phyloP scores from a whole-genome alignment of 2,797 vertebrate genomes.

The Meda fulgida region DNA sequence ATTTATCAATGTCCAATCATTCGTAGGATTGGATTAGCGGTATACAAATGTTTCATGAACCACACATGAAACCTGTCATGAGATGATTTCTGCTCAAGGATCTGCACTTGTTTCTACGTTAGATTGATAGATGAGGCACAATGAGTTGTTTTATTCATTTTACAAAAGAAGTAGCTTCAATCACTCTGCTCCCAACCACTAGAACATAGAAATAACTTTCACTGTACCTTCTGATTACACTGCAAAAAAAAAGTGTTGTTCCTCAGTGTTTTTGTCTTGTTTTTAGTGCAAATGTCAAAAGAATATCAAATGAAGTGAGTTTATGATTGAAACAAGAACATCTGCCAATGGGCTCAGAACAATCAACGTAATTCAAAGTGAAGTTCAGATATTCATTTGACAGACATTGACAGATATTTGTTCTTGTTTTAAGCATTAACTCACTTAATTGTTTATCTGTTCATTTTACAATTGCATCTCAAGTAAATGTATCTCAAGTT shows the following conservation, averaged over 20 bases:
- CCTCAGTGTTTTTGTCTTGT: not conserved
- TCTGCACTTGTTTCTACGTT: not conserved
- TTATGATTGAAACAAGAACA: not conserved
- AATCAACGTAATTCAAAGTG: not conserved
- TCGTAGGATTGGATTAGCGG: not conserved
- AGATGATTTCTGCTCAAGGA: not conserved
- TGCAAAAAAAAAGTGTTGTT: not conserved
- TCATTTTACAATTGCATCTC: not conserved
- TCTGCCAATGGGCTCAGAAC: no score
- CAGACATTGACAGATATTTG: not conserved
- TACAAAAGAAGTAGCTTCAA: no score
- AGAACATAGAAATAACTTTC: not conserved
- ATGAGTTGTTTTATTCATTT: not conserved
- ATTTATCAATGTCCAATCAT: not conserved
- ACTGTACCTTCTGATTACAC: not conserved
- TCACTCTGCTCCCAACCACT: no score
- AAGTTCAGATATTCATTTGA: not conserved
- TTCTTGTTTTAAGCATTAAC: not conserved
- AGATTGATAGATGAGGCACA: not conserved
- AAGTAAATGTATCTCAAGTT: not conserved
- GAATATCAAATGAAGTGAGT: not conserved
- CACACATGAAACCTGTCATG: not conserved
- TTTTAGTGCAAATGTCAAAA: not conserved
- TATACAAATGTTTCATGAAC: not conserved
- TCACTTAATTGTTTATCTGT: not conserved